Evolutionary conservation across 2,888 invertebrate genomes (phyloP), one percentile per base, ranked within the genome.

Genomic region (Lomographa bimaculata): DNA sequence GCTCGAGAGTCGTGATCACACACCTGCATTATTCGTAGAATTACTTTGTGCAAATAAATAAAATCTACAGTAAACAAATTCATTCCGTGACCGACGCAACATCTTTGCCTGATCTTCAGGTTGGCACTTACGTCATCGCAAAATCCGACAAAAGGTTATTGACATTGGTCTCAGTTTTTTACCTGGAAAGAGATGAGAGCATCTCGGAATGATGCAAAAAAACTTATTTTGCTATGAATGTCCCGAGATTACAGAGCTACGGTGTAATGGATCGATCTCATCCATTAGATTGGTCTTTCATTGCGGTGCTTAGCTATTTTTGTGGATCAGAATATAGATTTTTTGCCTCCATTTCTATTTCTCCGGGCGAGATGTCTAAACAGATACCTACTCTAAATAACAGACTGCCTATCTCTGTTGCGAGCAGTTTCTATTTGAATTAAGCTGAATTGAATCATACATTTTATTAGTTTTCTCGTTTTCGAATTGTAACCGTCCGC

Each of bases 141-240:
- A 21, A 42, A 40, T 43, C 21, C 40, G 45, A 38, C 33, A 25
- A 32, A 28, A 50, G 56, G 56, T 56, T 48, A 46, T 54, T 54
- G 56, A 54, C 56, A 47, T 44, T 37, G 12, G 19, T 17, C 29
- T 35, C 38, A 25, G 40, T 50, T 39, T 54, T 56, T 56, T 51
- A 39, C 23, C 27, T 16, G 29, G 34, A 30, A 26, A 32, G 28
- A 44, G 44, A 35, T 40, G 42, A 54, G 38, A 40, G 36, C 49
- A 51, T 43, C 57, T 53, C 57, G 54, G 24, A 43, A 41, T 30
- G 20, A 16, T 25, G 35, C 29, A 18, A 21, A 42, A 42, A 27
- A 43, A 42, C 21, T 21, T 5, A 33, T 23, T 28, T 34, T 19
- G 16, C 21, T 32, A 35, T 41, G 24, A 21, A 3, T 32, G 18